These are phyloP conservation scores for Dicyrtomina minuta DNA, from an alignment of 2,888 invertebrate species.

Conservation along the genomic window DNA sequence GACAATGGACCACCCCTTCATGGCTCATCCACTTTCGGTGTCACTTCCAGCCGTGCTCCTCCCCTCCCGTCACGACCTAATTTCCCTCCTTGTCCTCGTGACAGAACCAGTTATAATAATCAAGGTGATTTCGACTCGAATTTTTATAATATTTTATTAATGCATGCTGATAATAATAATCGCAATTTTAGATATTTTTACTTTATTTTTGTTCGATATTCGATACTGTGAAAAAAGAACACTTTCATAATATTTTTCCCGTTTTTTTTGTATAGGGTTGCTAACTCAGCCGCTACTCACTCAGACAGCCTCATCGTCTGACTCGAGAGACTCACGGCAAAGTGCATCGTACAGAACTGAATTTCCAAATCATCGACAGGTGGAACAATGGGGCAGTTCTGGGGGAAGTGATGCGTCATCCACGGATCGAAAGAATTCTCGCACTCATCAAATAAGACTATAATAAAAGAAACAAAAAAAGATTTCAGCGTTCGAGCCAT, in stretches of 20 bases:
- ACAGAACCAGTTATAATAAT: constrained; percentile 39
- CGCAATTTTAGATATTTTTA: too few relatives aligned
- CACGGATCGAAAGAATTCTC: constrained; percentile 39
- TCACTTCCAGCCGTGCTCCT: constrained; percentile 28
- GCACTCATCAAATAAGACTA: constrained; percentile 39
- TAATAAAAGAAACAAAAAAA: constrained; percentile 9
- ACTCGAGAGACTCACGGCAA: constrained; percentile 42
- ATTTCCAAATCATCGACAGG: constrained; percentile 37
- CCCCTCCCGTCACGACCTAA: constrained; percentile 39
- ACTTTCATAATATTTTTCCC: neutral
- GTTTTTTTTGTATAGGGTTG: constrained; percentile 32
- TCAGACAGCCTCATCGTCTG: constrained; percentile 45
- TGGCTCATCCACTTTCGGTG: constrained; percentile 15
- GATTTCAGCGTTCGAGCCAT: too few relatives aligned
- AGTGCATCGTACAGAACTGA: constrained; percentile 36
- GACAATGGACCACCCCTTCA: constrained; percentile 30
- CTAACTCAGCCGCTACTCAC: constrained; percentile 44
- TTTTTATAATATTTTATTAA: too few relatives aligned
- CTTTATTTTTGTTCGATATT: too few relatives aligned
- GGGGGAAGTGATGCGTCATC: constrained; percentile 41
- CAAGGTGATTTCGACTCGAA: constrained; percentile 27
- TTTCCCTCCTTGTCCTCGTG: constrained; percentile 34
- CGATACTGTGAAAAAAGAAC: too few relatives aligned
- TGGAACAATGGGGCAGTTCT: constrained; percentile 44
- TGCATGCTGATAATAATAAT: too few relatives aligned